These are phyloP conservation scores for Saccopteryx leptura DNA, from an alignment of 2,113 vertebrate genomes.

Conservation along the genomic window DNA sequence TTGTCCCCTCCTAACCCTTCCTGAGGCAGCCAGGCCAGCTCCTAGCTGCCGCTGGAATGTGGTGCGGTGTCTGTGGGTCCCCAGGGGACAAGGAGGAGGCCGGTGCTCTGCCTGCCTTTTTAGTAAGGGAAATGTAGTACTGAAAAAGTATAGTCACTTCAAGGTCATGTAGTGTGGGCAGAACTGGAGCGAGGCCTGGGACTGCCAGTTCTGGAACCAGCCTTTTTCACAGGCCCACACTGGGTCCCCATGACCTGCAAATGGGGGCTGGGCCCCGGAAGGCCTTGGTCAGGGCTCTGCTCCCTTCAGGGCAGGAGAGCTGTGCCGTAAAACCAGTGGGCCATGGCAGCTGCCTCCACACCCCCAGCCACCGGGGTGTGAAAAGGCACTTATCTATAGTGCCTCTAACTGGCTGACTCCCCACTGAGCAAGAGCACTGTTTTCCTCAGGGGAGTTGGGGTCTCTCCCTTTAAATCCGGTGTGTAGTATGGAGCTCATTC, in stretches of 20 bases:
- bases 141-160: background rate
- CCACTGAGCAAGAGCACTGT: rapidly evolving
- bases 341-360: rapidly evolving
- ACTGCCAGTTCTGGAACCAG: background rate
- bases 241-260: background rate
- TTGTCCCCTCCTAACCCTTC: rapidly evolving
- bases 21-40: rapidly evolving
- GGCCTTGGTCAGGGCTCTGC: background rate
- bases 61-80: background rate
- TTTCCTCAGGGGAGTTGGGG: background rate
- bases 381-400: rapidly evolving
- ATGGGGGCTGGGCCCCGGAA: background rate
- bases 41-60: rapidly evolving
- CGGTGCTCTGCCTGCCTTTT: background rate
- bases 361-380: rapidly evolving
- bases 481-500: background rate
- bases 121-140: background rate
- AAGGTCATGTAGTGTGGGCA: background rate
- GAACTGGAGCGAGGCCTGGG: background rate
- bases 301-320: background rate
- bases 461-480: background rate
- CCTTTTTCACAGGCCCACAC: background rate
- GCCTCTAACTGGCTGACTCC: background rate
- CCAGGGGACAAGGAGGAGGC: background rate
- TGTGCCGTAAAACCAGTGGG: background rate